These are phyloP conservation scores for Peribatodes rhomboidaria DNA, from an alignment of 2,888 invertebrate species.

Conservation along the genomic window DNA sequence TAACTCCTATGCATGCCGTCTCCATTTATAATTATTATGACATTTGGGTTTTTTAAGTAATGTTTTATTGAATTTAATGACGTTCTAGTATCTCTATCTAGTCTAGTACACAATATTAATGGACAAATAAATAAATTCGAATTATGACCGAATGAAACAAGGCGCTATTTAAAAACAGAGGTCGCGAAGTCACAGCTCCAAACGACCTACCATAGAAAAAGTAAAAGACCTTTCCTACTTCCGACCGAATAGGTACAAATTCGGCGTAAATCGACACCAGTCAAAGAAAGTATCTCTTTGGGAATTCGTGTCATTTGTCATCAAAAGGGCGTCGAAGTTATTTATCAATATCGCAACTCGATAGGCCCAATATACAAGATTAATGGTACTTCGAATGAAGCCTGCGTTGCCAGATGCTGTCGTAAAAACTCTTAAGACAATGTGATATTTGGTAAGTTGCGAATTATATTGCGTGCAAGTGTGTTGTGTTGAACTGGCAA, in stretches of 20 bases:
- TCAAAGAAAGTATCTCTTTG: constrained; percentile 25
- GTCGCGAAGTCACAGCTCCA: too few species aligned
- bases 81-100: too few species aligned
- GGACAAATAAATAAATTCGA: too few species aligned
- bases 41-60: too few species aligned
- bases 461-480: not conserved
- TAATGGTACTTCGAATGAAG: constrained; percentile 35
- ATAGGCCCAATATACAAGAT: constrained; percentile 46
- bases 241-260: not conserved
- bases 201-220: too few species aligned
- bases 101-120: too few species aligned
- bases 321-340: constrained; percentile 41
- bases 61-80: too few species aligned
- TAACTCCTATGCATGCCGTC: too few species aligned
- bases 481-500: too few species aligned
- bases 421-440: constrained; percentile 15
- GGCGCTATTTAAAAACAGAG: too few species aligned
- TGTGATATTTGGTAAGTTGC: constrained; percentile 9
- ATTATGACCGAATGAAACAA: too few species aligned
- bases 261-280: constrained; percentile 8
- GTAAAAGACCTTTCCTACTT: constrained; percentile 8
- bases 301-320: constrained; percentile 36
- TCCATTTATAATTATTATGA: too few species aligned
- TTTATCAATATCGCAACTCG: constrained; percentile 44
- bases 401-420: constrained; percentile 26